phyloP scores from a whole-genome alignment of 2,888 invertebrate genomes.

The Caradrina clavipalpis region DNA sequence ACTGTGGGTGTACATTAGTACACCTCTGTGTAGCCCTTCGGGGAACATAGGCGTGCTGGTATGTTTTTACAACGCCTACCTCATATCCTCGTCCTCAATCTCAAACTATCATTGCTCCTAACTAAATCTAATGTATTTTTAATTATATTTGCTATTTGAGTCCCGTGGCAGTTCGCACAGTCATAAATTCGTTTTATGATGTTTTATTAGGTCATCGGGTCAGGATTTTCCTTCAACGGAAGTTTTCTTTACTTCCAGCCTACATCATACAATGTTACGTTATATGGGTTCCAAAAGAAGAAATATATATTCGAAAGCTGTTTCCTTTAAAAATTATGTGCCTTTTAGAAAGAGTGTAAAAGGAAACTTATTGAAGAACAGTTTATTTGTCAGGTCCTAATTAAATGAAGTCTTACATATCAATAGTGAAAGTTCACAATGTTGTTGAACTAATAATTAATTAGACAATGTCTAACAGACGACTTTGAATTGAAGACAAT shows the following conservation, averaged over 20 bases:
- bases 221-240: slow-evolving; percentile 14
- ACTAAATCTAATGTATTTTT: slow-evolving; percentile 12
- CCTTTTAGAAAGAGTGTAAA: no score
- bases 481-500: not conserved
- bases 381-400: not conserved
- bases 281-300: not conserved
- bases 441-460: not conserved
- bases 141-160: not conserved
- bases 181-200: slow-evolving; percentile 21
- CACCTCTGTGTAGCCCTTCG: no score
- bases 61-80: not conserved
- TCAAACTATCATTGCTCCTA: not conserved
- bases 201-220: slow-evolving; percentile 21
- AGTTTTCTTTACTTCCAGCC: slow-evolving; percentile 4
- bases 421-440: not conserved
- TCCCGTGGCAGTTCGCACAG: slow-evolving; percentile 11
- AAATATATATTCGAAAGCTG: no score
- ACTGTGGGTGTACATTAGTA: no score
- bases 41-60: no score
- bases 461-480: no score
- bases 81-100: not conserved
- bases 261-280: not conserved
- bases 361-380: not conserved
- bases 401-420: not conserved
- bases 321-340: no score